These are phyloP conservation scores for Carassius gibelio DNA, from an alignment of 2,113 vertebrate species.

Conservation along the genomic window DNA sequence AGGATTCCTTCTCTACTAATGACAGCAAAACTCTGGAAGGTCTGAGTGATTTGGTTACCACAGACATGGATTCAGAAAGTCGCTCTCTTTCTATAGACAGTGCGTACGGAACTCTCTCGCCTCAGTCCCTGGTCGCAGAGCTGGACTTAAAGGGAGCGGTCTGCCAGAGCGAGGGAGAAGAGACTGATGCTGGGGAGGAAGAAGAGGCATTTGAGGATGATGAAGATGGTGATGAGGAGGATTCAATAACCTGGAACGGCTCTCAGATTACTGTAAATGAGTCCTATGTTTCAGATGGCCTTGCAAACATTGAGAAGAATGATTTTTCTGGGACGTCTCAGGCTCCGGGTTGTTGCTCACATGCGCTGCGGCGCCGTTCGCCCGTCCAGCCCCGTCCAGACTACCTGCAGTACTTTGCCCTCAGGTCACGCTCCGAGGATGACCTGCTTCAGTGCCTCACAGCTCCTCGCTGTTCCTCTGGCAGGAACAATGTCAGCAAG, in stretches of 20 bases:
- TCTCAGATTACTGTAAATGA: conserved; percentile 56
- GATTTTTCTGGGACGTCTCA: conserved; percentile 36
- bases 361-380: conserved; percentile 76
- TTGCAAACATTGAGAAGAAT: conserved; percentile 28
- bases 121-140: conserved; percentile 75
- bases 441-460: conserved; percentile 81
- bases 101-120: conserved; percentile 92
- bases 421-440: conserved; percentile 89
- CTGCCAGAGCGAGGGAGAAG: conserved; percentile 68
- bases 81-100: conserved; percentile 91
- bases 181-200: conserved; percentile 47
- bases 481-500: conserved; percentile 63
- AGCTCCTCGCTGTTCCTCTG: background rate
- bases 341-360: conserved; percentile 65
- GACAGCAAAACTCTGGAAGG: conserved; percentile 39
- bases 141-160: conserved; percentile 59
- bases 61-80: conserved; percentile 66
- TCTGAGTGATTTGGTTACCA: conserved; percentile 35
- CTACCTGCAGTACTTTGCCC: conserved; percentile 69
- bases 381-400: conserved; percentile 77
- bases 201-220: conserved; percentile 58
- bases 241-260: conserved; percentile 60
- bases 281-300: conserved; percentile 21
- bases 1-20: conserved; percentile 29
- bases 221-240: conserved; percentile 63